These are phyloP conservation scores for Allobates femoralis DNA, from an alignment of 2,797 vertebrate species.

Conservation along the genomic window DNA sequence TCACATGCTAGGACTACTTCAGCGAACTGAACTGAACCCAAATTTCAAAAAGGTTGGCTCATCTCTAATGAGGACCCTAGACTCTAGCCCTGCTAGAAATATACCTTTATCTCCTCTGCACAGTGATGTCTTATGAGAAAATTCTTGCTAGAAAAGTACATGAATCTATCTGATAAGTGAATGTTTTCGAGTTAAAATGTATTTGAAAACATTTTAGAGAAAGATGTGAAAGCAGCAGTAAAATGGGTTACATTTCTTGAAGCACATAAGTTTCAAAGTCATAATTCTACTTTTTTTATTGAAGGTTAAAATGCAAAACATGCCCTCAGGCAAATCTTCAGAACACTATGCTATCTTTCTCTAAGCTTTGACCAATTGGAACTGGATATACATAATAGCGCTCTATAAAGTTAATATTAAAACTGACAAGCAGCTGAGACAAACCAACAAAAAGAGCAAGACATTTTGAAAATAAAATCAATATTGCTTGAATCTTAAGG, in stretches of 20 bases:
- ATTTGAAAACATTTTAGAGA: background rate
- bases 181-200: background rate
- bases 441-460: slow-evolving; percentile 56
- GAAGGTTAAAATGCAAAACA: slow-evolving; percentile 54
- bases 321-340: slow-evolving; percentile 49
- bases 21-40: no score
- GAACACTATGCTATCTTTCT: slow-evolving; percentile 40
- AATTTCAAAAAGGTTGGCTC: no score
- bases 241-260: slow-evolving; percentile 8
- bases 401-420: slow-evolving; percentile 44
- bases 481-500: slow-evolving; percentile 33
- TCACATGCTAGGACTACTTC: no score
- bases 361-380: slow-evolving; percentile 47
- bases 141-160: background rate
- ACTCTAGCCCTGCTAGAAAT: no score
- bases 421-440: slow-evolving; percentile 49
- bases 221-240: background rate
- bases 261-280: slow-evolving; percentile 52
- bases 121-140: background rate
- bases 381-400: slow-evolving; percentile 48
- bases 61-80: no score
- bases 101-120: no score
- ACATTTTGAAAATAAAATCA: slow-evolving; percentile 39
- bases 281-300: slow-evolving; percentile 38
- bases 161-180: background rate